Base-by-base conservation (phyloP, 1,140 invertebrate genomes). In the Camponotus floridanus region DNA sequence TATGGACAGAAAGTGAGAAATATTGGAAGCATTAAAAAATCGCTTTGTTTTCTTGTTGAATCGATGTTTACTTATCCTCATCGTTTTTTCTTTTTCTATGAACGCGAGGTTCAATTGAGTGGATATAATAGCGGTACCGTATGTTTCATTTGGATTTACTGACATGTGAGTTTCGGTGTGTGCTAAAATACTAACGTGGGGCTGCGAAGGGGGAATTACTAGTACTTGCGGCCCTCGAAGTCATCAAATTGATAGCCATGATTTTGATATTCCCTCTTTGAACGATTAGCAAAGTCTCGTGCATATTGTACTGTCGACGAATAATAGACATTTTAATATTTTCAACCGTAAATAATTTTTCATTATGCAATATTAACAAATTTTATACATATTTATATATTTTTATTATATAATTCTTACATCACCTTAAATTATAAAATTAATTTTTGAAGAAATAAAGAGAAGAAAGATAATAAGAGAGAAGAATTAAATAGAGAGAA, bases 91-190 rank as follows among this genome's bases (percentile, higher is more conserved):
- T 65, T 84, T 88, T 90, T 86, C 64, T 83, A 78, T 80, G 85
- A 90, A 90, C 67, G 57, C 76, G 87, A 90, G 76, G 59, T 86
- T 87, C 87, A 91, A 87, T 91, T 86, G 88, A 90, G 80, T 45
- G 78, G 73, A 85, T 85, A 76, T 89, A 92, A 91, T 90, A 87
- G 70, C 39, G 70, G 79, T 83, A 85, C 73, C 87, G 87, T 81
- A 91, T 91, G 86, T 90, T 90, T 89, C 76, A 45, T 76, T 86
- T 59, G 84, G 68, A 87, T 90, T 84, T 81, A 55, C 62, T 57
- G 85, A 84, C 86, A 92, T 92, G 90, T 92, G 89, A 87, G 91
- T 87, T 87, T 85, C 70, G 64, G 33, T 80, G 57, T 88, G 39
- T 62, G 78, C 62, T 76, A 86, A 89, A 85, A 89, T 70, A 76